Evolutionary conservation across 1,140 invertebrate genomes (phyloP).

Genomic region (Conopomorpha cramerella): DNA sequence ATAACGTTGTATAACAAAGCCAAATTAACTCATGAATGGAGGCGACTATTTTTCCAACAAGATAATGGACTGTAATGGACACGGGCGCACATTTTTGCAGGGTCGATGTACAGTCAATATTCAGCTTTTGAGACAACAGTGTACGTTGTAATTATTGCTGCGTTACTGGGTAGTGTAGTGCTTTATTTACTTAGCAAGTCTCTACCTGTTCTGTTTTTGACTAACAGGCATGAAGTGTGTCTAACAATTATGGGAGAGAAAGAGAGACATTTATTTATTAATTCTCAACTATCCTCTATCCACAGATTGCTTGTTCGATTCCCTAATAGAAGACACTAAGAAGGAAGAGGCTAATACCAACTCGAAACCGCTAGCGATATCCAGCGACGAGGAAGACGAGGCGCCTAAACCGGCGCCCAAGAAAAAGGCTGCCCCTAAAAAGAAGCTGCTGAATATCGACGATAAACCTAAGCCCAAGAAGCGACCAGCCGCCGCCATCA

Average conservation of each 20-base stretch:
- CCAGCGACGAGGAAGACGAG: constrained; percentile 30
- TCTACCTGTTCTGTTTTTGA: background rate
- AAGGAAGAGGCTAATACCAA: constrained; percentile 32
- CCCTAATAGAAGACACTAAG: constrained; percentile 50
- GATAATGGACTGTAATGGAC: too few relatives aligned
- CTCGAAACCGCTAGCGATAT: constrained; percentile 22
- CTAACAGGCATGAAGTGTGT: too few relatives aligned
- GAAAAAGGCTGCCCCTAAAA: constrained; percentile 39
- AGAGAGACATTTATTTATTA: constrained; percentile 3
- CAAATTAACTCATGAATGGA: too few relatives aligned
- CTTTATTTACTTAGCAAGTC: background rate
- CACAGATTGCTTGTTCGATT: constrained; percentile 59
- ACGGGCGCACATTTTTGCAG: too few relatives aligned
- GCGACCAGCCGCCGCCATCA: constrained; percentile 31
- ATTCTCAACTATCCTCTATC: too few relatives aligned
- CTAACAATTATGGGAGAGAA: too few relatives aligned
- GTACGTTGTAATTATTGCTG: too few relatives aligned
- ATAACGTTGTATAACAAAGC: too few relatives aligned
- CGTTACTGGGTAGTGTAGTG: too few relatives aligned
- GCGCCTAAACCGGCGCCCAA: constrained; percentile 18
- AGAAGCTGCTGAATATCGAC: constrained; percentile 32
- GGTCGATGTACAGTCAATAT: too few relatives aligned
- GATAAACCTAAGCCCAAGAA: constrained; percentile 36
- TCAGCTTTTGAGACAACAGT: too few relatives aligned
- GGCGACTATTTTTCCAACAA: too few relatives aligned